A percentile compares a stretch with the other conserved stretches of the same genome.
These are phyloP conservation scores for Hyphantria cunea DNA, from an alignment of 1,140 invertebrate species.

Conservation along the genomic window DNA sequence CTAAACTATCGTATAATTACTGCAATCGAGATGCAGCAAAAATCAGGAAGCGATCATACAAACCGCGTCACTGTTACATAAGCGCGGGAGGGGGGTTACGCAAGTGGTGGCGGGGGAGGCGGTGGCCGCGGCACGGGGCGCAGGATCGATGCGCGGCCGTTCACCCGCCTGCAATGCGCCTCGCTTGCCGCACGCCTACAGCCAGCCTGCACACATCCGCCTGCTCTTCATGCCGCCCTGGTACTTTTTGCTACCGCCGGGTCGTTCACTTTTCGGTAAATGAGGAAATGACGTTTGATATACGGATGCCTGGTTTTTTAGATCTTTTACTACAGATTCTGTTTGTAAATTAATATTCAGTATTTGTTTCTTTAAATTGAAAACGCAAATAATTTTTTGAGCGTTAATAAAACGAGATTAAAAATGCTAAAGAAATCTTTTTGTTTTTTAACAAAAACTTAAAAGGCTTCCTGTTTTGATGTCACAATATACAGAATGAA, in stretches of 20 bases:
- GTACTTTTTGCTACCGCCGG: constrained; percentile 40
- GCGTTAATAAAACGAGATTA: no score
- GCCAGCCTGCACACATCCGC: constrained; percentile 36
- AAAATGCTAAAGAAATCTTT: no score
- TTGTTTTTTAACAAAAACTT: no score
- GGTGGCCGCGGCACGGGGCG: constrained; percentile 31
- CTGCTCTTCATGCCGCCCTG: constrained; percentile 53
- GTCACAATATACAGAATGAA: no score
- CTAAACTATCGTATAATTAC: constrained; percentile 12
- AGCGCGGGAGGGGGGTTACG: constrained; percentile 58
- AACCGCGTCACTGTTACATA: constrained; percentile 72
- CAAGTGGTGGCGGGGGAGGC: constrained; percentile 43
- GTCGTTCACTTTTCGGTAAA: constrained; percentile 22
- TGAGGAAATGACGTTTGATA: constrained; percentile 44
- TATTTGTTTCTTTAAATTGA: background rate
- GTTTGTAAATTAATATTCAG: background rate
- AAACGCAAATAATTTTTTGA: no score
- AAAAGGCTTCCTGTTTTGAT: no score
- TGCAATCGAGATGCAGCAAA: constrained; percentile 28
- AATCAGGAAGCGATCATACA: constrained; percentile 56
- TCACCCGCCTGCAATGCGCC: constrained; percentile 78
- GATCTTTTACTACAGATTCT: constrained; percentile 1
- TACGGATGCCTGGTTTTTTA: constrained; percentile 30
- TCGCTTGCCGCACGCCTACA: constrained; percentile 38
- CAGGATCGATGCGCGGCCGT: constrained; percentile 74